phyloP scores from a whole-genome alignment of 2,888 invertebrate species.

The Phengaris alcon region DNA sequence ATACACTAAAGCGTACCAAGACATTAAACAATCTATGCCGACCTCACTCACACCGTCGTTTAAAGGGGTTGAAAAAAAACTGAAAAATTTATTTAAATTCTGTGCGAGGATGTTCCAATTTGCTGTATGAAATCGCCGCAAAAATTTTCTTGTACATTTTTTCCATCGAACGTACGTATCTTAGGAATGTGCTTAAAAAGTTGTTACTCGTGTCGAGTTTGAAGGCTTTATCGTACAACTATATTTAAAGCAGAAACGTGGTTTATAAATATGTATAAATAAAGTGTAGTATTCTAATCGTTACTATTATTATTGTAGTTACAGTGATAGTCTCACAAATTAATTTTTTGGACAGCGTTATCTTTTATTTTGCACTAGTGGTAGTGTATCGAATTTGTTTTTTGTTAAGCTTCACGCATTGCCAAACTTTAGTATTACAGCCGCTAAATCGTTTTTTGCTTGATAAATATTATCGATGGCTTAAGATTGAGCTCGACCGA shows the following conservation, averaged over 20 bases:
- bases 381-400: not conserved
- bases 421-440: not conserved
- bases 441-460: not conserved
- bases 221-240: too few relatives aligned
- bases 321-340: not conserved
- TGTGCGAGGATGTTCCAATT: not conserved
- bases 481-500: too few relatives aligned
- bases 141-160: not conserved
- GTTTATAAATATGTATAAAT: not conserved
- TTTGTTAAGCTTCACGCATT: not conserved
- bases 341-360: not conserved
- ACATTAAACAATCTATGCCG: too few relatives aligned
- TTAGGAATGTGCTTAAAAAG: conserved; percentile 5
- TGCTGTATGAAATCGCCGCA: not conserved
- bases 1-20: not conserved
- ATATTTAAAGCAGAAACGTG: too few relatives aligned
- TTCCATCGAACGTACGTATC: not conserved
- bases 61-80: not conserved
- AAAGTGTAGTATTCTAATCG: not conserved
- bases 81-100: not conserved
- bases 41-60: too few relatives aligned
- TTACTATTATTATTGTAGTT: not conserved
- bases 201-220: not conserved
- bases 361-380: not conserved
- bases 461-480: not conserved